A percentile compares a stretch with the other conserved stretches of the same genome.
phyloP scores from a whole-genome alignment of 2,888 invertebrate genomes.

The Andrena bucephala region DNA sequence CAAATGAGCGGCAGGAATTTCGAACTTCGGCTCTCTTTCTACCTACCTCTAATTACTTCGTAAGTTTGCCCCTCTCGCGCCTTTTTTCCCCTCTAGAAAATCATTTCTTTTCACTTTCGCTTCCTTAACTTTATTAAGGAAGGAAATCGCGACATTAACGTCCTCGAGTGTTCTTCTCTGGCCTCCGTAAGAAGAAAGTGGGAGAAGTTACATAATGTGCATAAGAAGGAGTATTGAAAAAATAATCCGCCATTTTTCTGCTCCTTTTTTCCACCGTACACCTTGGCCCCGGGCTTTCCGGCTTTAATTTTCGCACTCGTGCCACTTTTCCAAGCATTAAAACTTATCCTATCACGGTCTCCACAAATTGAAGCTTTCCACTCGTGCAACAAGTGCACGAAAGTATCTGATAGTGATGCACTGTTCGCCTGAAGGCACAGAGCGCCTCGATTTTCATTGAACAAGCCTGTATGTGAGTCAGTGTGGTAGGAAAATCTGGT shows the following conservation, averaged over 20 bases:
- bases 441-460: not conserved
- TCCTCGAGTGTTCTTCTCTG: constrained; percentile 5
- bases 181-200: not conserved
- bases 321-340: constrained; percentile 15
- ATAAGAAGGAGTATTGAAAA: constrained; percentile 35
- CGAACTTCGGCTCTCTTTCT: constrained; percentile 4
- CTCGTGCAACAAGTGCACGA: constrained; percentile 40
- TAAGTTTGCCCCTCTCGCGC: constrained; percentile 2
- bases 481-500: not conserved
- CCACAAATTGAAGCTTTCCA: constrained; percentile 24
- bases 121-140: constrained; percentile 13
- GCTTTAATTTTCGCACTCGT: constrained; percentile 13
- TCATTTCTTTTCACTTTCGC: constrained; percentile 39
- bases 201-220: not conserved
- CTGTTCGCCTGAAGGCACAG: not conserved
- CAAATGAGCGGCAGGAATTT: constrained; percentile 5
- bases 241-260: not conserved
- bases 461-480: not conserved
- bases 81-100: not conserved
- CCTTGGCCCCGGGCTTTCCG: constrained; percentile 2
- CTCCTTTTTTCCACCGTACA: not conserved
- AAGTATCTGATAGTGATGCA: constrained; percentile 8
- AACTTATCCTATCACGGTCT: constrained; percentile 21
- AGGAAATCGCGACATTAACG: not conserved
- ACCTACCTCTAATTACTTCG: constrained; percentile 35